Percentiles rank a stretch among this genome's conserved stretches.
These are phyloP conservation scores for Xyrichtys novacula DNA, from an alignment of 2,797 vertebrate species.

Conservation along the genomic window DNA sequence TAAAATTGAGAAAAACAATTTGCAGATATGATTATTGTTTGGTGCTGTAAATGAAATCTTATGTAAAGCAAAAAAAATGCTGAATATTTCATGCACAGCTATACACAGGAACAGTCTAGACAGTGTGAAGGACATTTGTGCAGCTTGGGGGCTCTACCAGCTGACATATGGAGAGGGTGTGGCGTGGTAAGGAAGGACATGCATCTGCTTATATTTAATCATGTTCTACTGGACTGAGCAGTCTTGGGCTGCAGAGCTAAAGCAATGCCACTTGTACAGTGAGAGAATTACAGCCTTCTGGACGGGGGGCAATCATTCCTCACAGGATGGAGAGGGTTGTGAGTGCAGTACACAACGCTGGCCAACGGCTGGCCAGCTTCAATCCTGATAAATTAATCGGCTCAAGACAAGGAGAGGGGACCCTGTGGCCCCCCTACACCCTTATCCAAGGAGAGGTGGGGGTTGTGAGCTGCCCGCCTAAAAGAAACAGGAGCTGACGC, in stretches of 20 bases:
- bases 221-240: slow-evolving; percentile 43
- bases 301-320: slow-evolving; percentile 62
- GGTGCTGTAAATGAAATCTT: background rate
- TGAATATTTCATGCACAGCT: slow-evolving; percentile 8
- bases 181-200: slow-evolving; percentile 40
- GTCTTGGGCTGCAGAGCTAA: slow-evolving; percentile 7
- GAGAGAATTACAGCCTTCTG: slow-evolving; percentile 40
- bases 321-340: slow-evolving; percentile 18
- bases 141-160: slow-evolving; percentile 56
- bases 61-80: background rate
- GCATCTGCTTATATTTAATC: slow-evolving; percentile 70
- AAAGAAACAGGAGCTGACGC: slow-evolving; percentile 53
- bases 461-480: slow-evolving; percentile 53
- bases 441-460: slow-evolving; percentile 46
- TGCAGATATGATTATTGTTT: background rate
- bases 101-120: slow-evolving; percentile 36
- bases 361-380: slow-evolving; percentile 65
- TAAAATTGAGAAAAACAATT: slow-evolving; percentile 35
- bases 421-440: slow-evolving; percentile 54
- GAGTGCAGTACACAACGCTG: slow-evolving; percentile 30
- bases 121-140: slow-evolving; percentile 66
- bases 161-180: slow-evolving; percentile 74
- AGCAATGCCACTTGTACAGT: slow-evolving; percentile 23
- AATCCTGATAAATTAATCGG: slow-evolving; percentile 78
- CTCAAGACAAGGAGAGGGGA: slow-evolving; percentile 72